Evolutionary conservation across 2,113 vertebrate genomes (phyloP).

Genomic region (Microcebus ravelobensis): DNA sequence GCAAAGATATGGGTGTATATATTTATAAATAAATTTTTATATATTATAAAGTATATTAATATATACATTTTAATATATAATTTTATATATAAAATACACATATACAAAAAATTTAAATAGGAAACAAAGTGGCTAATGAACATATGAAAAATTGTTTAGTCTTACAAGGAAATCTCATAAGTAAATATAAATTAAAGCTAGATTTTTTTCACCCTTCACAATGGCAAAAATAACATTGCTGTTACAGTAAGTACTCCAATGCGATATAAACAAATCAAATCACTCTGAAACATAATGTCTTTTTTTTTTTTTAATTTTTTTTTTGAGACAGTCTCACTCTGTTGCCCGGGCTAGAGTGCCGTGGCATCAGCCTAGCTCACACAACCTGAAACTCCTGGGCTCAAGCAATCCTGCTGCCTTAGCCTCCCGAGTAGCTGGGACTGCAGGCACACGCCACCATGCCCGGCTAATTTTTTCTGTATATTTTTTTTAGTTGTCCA

Average conservation of each 20-base stretch:
- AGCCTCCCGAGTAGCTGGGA: no score
- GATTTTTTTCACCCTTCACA: not conserved
- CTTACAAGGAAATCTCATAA: not conserved
- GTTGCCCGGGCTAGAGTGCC: no score
- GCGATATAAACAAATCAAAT: not conserved
- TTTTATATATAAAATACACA: not conserved
- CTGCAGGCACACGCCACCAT: no score
- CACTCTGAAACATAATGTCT: not conserved
- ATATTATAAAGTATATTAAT: not conserved
- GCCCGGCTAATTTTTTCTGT: no score
- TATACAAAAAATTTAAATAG: not conserved
- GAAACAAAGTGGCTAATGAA: not conserved
- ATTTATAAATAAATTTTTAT: not conserved
- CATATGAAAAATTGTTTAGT: not conserved
- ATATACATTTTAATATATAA: not conserved
- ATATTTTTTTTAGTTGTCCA: no score
- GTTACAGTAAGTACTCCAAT: not conserved
- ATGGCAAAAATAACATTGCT: not conserved
- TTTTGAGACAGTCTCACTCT: no score
- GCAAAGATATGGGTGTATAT: not conserved
- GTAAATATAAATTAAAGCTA: slow-evolving; percentile 7
- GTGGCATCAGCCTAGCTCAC: no score
- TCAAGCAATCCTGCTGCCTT: no score
- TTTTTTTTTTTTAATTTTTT: no score
- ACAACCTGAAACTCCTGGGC: no score